A percentile compares a stretch with the other conserved stretches of the same genome.
Conservation (phyloP, 2,888 invertebrate genomes). For the Drosophila peninsularis region DNA sequence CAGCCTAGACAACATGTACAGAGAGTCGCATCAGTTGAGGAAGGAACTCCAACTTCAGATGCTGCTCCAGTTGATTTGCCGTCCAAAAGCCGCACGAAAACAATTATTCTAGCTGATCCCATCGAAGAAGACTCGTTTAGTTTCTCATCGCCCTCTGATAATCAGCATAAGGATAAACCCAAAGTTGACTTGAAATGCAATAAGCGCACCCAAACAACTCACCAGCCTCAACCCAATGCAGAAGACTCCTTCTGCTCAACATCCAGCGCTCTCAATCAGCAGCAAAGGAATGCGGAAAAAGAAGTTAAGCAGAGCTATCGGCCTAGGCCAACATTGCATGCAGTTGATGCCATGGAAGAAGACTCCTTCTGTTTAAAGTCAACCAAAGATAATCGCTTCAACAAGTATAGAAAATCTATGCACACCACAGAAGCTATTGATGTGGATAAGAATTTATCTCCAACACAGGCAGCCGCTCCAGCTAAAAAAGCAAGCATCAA, state of each 20-base stretch:
- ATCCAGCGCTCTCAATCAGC: neutral
- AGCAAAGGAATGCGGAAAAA: neutral
- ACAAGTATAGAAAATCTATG: neutral
- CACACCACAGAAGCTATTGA: neutral
- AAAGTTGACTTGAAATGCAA: neutral
- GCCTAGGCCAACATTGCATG: conserved; percentile 17
- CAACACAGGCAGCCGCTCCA: neutral
- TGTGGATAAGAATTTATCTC: neutral
- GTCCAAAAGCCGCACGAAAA: neutral
- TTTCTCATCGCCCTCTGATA: neutral
- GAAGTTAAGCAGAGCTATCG: neutral
- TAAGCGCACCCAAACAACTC: conserved; percentile 4
- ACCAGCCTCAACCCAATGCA: conserved; percentile 12
- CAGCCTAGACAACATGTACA: neutral
- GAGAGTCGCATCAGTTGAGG: too few species aligned
- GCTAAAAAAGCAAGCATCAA: neutral
- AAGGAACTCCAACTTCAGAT: neutral
- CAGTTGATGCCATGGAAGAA: conserved; percentile 27
- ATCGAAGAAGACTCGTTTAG: neutral
- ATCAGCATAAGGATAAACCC: neutral
- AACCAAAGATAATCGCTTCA: neutral
- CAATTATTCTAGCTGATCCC: neutral
- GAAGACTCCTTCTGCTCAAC: conserved; percentile 16
- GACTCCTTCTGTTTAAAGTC: conserved; percentile 16
- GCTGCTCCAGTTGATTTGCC: neutral